Evolutionary conservation across 2,113 vertebrate species (phyloP), one percentile per base, ranked within the genome.

Genomic region (Salvelinus namaycush): DNA sequence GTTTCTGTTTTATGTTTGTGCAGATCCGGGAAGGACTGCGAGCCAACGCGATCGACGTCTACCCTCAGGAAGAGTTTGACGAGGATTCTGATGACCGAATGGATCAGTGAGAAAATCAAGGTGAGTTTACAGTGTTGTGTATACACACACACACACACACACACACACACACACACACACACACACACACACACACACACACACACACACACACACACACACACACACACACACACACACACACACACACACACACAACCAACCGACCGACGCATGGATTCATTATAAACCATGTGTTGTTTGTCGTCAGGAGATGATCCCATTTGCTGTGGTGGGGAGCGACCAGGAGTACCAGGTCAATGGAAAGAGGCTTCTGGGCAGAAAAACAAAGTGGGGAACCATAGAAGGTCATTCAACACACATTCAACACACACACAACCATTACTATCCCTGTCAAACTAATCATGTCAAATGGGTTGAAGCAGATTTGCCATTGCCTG

Each of bases 261-360:
- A 9, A 9, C 18, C 54, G 54, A 11, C 49, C 18, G 20, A n/a
- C 39, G 4, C 49, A 51, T 18, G 11, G 1, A 9, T 0, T 2
- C n/a, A 16, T 54, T 57, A 57, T 4, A 29, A 81, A 77, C 5
- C 24, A 66, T 68, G 74, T 51, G 48, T 77, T 39, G 18, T 83
- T n/a, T 83, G 20, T 51, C 70, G 9, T 74, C 89, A 99, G 98
- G 98, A 97, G 92, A 98, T 98, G 96, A 98, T 98, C 81, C 97
- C 98, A 0, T 99, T 99, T 82, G 98, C 98, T 4, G 97, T 99
- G 83, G 97, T 99, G 84, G 98, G 97, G 82, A 99, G 98, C 74
- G 96, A 99, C 91, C 97, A 97, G 75, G 97, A 99, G 84, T 98
- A 99, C 88, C 98, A 99, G 83, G 96, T 98, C 84, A 99, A 99